phyloP scores from a whole-genome alignment of 2,113 vertebrate genomes.

The Bagarius yarrelli region DNA sequence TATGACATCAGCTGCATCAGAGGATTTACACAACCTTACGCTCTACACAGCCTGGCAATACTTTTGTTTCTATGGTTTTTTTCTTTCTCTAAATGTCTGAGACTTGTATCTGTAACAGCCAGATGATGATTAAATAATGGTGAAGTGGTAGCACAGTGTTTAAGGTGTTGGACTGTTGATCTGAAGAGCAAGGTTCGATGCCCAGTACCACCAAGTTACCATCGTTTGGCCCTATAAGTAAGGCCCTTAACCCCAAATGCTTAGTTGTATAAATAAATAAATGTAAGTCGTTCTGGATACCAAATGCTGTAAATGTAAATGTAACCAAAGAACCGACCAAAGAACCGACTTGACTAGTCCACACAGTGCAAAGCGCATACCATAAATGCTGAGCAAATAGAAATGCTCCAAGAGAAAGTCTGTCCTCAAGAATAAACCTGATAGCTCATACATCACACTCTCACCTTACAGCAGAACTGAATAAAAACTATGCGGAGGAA shows the following conservation, averaged over 20 bases:
- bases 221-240: no score
- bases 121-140: not conserved
- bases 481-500: not conserved
- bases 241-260: no score
- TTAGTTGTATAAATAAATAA: no score
- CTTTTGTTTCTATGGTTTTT: not conserved
- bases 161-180: no score
- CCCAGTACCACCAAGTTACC: no score
- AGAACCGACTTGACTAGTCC: not conserved
- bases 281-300: no score
- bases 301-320: no score
- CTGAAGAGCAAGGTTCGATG: no score
- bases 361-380: not conserved
- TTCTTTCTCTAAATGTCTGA: no score
- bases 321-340: no score
- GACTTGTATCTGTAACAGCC: not conserved
- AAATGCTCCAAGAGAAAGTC: not conserved
- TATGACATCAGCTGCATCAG: not conserved
- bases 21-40: not conserved
- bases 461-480: conserved; percentile 14
- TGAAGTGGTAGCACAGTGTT: no score
- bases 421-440: not conserved
- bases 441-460: conserved; percentile 2
- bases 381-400: not conserved
- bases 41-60: not conserved